These are phyloP conservation scores for Ptyas mucosa DNA, from an alignment of 2,113 vertebrate species.

Conservation along the genomic window DNA sequence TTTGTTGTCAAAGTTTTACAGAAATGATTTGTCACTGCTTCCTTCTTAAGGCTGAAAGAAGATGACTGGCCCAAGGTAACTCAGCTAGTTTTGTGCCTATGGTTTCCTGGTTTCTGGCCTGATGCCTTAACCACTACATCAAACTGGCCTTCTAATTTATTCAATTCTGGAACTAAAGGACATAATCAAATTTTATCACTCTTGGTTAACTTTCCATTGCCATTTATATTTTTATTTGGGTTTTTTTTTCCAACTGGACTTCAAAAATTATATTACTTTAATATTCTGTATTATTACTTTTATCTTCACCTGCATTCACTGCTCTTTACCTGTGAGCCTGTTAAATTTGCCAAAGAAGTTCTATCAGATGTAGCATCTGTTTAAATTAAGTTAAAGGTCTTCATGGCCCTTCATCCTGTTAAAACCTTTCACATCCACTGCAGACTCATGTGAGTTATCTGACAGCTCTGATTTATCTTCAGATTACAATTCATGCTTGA, in stretches of 20 bases:
- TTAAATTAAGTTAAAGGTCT: not conserved
- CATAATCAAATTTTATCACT: not conserved
- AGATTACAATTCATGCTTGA: not conserved
- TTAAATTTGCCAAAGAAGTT: not conserved
- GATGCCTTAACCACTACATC: not conserved
- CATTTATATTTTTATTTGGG: not conserved
- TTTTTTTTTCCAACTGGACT: not conserved
- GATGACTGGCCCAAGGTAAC: not conserved
- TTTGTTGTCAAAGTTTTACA: not conserved
- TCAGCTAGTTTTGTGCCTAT: not conserved
- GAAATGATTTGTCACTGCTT: not conserved
- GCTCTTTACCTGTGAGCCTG: not conserved
- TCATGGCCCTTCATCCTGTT: not conserved
- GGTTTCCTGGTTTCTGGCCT: not conserved
- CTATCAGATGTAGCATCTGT: not conserved
- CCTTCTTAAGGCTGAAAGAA: not conserved
- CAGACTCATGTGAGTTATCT: not conserved
- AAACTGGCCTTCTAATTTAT: not conserved
- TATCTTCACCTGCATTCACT: not conserved
- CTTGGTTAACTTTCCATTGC: not conserved
- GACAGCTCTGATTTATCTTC: not conserved
- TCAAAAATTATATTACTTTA: not conserved
- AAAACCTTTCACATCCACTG: not conserved
- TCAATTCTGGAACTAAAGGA: not conserved
- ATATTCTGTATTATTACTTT: not conserved